Evolutionary conservation across 2,888 invertebrate genomes (phyloP), one percentile per base, ranked within the genome.

Genomic region (Heteropelma amictum): DNA sequence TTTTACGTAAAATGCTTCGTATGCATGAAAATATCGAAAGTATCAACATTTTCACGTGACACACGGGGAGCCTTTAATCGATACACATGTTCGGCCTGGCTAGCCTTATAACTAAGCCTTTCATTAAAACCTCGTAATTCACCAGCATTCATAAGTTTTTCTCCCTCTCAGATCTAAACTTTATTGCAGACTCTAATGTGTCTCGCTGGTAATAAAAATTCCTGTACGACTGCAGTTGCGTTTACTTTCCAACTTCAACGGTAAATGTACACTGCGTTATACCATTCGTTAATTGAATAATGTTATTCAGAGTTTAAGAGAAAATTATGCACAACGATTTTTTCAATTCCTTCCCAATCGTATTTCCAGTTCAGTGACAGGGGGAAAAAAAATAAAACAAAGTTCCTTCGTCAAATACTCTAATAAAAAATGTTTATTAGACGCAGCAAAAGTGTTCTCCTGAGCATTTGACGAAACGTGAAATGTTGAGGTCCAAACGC

Each of bases 211-310:
- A n/a, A 42, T 28, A 53, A 53, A 28, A 45, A 54, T 67, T 67
- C 65, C 45, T 35, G 35, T 5, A 23, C 54, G 60, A 53, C 42
- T 40, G 53, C 51, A 19, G 64, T 49, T 38, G 14, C 42, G 40
- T 51, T 72, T 53, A 58, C 71, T 58, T 65, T 65, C 65, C 40
- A 38, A 40, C 35, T 33, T n/a, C 23, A 14, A 17, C 49, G 21
- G 17, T 2, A 7, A 6, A 14, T 40, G 23, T 28, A 38, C 28
- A 7, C n/a, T 33, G 21, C 28, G 35, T 19, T 4, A 26, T 58
- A 42, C 33, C 51, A 10, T 26, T 60, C 65, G 60, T 54, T 70
- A 70, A 72, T 72, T 72, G 21, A 67, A 72, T 60, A 35, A 60
- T 30, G 67, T 38, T n/a, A n/a, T n/a, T n/a, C 33, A 19, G n/a